Evolutionary conservation across 2,888 invertebrate genomes (phyloP).

Genomic region (Drosophila heteroneura): DNA sequence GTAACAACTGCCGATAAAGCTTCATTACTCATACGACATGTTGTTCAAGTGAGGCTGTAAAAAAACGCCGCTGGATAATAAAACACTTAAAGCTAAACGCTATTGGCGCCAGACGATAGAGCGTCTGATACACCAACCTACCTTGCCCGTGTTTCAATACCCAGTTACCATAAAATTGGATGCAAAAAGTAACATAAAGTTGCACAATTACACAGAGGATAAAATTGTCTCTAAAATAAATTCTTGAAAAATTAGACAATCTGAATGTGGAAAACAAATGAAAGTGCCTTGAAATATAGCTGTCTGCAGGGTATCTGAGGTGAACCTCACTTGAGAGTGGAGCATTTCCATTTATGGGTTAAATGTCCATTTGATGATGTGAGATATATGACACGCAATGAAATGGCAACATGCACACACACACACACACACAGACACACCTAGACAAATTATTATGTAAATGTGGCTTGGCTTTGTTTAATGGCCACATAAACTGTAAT

Average conservation of each 20-base stretch:
- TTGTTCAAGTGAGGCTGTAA: constrained; percentile 49
- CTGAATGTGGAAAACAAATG: no score
- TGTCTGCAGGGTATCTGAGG: neutral
- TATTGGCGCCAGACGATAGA: constrained; percentile 26
- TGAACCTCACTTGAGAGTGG: neutral
- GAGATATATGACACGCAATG: constrained; percentile 73
- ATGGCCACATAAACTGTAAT: constrained; percentile 54
- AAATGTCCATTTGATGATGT: constrained; percentile 70
- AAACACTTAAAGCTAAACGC: constrained; percentile 56
- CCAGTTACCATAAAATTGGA: neutral
- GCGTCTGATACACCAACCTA: neutral
- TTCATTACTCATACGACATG: constrained; percentile 55
- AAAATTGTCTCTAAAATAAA: neutral
- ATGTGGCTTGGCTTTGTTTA: constrained; percentile 62
- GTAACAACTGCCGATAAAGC: neutral
- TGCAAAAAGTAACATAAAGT: no score
- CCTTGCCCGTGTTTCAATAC: neutral
- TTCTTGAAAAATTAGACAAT: neutral
- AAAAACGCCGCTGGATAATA: constrained; percentile 45
- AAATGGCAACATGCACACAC: constrained; percentile 35
- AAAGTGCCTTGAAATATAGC: neutral
- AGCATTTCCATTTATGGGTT: constrained; percentile 1
- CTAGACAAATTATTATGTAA: constrained; percentile 52
- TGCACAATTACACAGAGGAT: neutral
- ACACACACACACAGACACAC: neutral